Evolutionary conservation across 2,113 vertebrate genomes (phyloP).

Genomic region (Scatophagus argus): DNA sequence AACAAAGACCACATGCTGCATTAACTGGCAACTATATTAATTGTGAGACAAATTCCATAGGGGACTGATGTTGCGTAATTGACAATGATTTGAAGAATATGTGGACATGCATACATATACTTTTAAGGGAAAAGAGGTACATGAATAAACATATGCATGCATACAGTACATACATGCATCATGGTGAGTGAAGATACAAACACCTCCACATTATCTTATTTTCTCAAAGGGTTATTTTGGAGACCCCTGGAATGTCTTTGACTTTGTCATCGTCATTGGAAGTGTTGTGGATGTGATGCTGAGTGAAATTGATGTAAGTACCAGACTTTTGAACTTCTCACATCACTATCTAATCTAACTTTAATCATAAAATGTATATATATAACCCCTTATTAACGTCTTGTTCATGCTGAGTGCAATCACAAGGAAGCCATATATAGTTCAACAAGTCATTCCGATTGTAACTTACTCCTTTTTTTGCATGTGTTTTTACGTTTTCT

Average conservation of each 20-base stretch:
- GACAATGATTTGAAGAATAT: neutral
- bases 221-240: slow-evolving; percentile 91
- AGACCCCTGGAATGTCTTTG: slow-evolving; percentile 97
- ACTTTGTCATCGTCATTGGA: slow-evolving; percentile 95
- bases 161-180: neutral
- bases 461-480: no score
- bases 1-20: no score
- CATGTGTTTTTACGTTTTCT: no score
- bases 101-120: neutral
- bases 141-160: neutral
- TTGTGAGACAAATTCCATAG: no score
- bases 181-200: neutral
- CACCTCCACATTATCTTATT: neutral
- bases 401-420: no score
- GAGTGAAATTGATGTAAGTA: slow-evolving; percentile 92
- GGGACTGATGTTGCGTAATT: neutral
- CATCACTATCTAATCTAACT: no score
- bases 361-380: no score
- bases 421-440: no score
- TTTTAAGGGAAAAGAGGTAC: neutral
- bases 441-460: no score
- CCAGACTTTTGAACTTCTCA: no score
- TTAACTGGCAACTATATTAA: no score
- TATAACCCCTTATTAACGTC: no score
- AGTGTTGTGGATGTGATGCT: slow-evolving; percentile 96